Percentiles rank a stretch among this genome's conserved stretches.
These are phyloP conservation scores for Calliphora vomitoria DNA, from an alignment of 2,888 invertebrate species.

Conservation along the genomic window DNA sequence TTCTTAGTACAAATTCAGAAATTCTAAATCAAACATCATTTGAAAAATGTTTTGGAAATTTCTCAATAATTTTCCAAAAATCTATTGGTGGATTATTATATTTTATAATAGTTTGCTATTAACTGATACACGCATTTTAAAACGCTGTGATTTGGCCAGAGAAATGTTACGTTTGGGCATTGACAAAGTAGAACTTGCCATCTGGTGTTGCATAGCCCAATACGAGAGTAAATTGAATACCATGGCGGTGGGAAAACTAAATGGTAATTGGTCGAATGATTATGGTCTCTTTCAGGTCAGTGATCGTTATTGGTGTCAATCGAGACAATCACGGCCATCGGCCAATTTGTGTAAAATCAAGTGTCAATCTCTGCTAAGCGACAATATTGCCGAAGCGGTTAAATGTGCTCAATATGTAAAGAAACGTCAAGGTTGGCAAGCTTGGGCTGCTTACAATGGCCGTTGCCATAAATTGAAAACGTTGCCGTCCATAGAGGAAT, in stretches of 20 bases:
- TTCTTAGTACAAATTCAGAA: conserved; percentile 59
- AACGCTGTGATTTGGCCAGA: conserved; percentile 78
- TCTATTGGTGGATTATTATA: conserved; percentile 9
- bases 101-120: not conserved
- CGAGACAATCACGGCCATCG: conserved; percentile 71
- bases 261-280: conserved; percentile 84
- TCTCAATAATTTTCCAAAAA: conserved; percentile 9
- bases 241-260: conserved; percentile 82
- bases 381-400: conserved; percentile 76
- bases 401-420: conserved; percentile 78
- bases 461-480: conserved; percentile 68
- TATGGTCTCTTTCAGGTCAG: conserved; percentile 80
- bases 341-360: conserved; percentile 78
- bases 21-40: conserved; percentile 19
- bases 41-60: conserved; percentile 44
- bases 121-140: conserved; percentile 64
- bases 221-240: conserved; percentile 85
- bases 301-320: conserved; percentile 80
- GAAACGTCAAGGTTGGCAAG: conserved; percentile 77
- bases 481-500: conserved; percentile 69
- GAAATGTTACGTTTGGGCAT: conserved; percentile 77
- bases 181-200: conserved; percentile 75
- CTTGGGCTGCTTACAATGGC: conserved; percentile 79
- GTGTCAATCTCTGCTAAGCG: conserved; percentile 76
- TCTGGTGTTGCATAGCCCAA: conserved; percentile 85